Evolutionary conservation across 2,888 invertebrate species (phyloP), one percentile per base, ranked within the genome.

Genomic region (Noctua janthe): DNA sequence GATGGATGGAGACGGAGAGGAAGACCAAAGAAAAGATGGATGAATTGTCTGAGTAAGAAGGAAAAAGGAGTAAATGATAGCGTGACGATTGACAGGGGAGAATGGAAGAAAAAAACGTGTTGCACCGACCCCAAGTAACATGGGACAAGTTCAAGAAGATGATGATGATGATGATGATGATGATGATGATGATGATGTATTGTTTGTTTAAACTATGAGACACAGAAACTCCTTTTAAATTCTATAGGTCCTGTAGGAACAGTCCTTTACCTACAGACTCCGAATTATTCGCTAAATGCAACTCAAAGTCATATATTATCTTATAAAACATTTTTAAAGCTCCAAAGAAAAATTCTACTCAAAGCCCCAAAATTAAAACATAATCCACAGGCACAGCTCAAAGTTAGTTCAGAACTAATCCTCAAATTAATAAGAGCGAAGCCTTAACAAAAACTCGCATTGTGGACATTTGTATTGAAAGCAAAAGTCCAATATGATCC

Each of bases 401-500:
- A 83, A 67, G 51, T 77, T 54, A 43, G 49, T 74, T 39, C 43
- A n/a, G 35, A 70, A 85, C 43, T 73, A 73, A 80, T 75, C 54
- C 49, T 2, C 15, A 67, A 20, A 80, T 67, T 66, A 77, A 75
- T 77, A 62, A 51, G n/a, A 49, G n/a, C 2, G 74, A 76, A 81
- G 69, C 70, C 35, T 35, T 43, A 67, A 82, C 64, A 76, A 74
- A 72, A 74, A 71, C 39, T 66, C 54, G 35, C 29, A 77, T 78
- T 76, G 72, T 85, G 47, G 66, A 51, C 71, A 49, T 35, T 84
- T 86, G 43, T 72, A 80, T 86, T 81, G 77, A 74, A 86, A 73
- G 15, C 56, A 49, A 81, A 83, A 78, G 74, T 76, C 43, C 80
- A 84, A 86, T 88, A 90, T 89, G 84, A 82, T 75, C 91, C 92